Evolutionary conservation across 1,140 invertebrate species (phyloP).

Genomic region (Zophobas atratus): DNA sequence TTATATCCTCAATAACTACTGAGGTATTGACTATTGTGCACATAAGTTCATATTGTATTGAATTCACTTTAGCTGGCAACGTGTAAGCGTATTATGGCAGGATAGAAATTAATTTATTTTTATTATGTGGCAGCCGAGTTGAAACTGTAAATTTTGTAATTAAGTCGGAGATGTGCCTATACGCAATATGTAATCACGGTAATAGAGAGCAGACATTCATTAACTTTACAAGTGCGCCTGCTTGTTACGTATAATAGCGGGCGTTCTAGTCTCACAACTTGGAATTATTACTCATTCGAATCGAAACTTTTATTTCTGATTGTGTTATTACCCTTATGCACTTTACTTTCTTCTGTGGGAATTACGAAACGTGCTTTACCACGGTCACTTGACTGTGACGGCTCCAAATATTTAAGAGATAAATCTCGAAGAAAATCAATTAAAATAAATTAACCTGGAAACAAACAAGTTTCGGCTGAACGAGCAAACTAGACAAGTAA

Average conservation of each 20-base stretch:
- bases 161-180: slow-evolving; percentile 46
- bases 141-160: slow-evolving; percentile 52
- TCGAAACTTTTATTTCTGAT: slow-evolving; percentile 28
- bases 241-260: slow-evolving; percentile 41
- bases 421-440: slow-evolving; percentile 41
- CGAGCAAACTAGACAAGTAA: slow-evolving; percentile 41
- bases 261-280: slow-evolving; percentile 32
- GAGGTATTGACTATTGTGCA: not conserved
- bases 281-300: slow-evolving; percentile 37
- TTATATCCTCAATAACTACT: too few relatives aligned
- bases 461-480: slow-evolving; percentile 35
- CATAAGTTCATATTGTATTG: slow-evolving; percentile 31
- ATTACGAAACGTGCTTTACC: slow-evolving; percentile 17
- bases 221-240: slow-evolving; percentile 41
- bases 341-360: slow-evolving; percentile 11
- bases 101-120: slow-evolving; percentile 49
- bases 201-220: slow-evolving; percentile 43
- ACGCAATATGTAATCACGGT: slow-evolving; percentile 46
- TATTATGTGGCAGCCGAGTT: slow-evolving; percentile 35
- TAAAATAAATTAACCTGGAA: slow-evolving; percentile 40
- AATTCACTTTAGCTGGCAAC: slow-evolving; percentile 45
- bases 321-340: slow-evolving; percentile 36
- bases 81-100: slow-evolving; percentile 6
- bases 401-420: slow-evolving; percentile 26
- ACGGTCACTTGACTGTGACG: slow-evolving; percentile 24